These are phyloP conservation scores for Apotomis capreana DNA, from an alignment of 2,888 invertebrate genomes.

Conservation along the genomic window DNA sequence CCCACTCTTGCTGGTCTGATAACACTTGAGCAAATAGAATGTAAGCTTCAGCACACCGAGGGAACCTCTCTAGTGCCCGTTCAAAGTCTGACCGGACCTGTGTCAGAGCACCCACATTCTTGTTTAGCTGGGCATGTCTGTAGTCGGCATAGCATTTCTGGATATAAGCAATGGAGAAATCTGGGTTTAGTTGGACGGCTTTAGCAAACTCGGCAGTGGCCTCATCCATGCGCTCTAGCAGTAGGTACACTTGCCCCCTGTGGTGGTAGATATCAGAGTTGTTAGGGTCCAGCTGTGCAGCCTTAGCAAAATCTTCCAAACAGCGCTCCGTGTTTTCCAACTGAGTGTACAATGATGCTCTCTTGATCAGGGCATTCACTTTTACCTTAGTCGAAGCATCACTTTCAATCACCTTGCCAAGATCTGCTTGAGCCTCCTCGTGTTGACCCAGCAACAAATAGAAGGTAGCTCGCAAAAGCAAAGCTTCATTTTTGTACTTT, in stretches of 20 bases:
- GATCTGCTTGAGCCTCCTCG: constrained; percentile 87
- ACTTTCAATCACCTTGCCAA: constrained; percentile 87
- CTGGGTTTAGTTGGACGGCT: constrained; percentile 91
- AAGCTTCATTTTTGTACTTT: constrained; percentile 86
- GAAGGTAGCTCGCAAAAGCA: constrained; percentile 93
- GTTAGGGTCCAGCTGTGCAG: constrained; percentile 89
- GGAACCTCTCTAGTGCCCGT: constrained; percentile 89
- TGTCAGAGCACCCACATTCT: constrained; percentile 84
- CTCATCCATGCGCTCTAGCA: constrained; percentile 91
- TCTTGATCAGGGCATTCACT: constrained; percentile 94
- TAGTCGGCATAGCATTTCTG: constrained; percentile 97
- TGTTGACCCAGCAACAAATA: constrained; percentile 90
- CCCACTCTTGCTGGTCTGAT: constrained; percentile 92
- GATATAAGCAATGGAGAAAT: constrained; percentile 93
- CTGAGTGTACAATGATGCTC: constrained; percentile 93
- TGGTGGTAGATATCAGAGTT: constrained; percentile 97
- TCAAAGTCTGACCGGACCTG: constrained; percentile 89
- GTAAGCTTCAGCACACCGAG: constrained; percentile 93
- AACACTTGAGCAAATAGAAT: constrained; percentile 95
- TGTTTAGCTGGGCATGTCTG: constrained; percentile 85
- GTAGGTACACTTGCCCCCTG: constrained; percentile 93
- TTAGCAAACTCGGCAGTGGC: constrained; percentile 93
- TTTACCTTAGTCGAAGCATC: constrained; percentile 85
- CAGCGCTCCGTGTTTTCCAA: constrained; percentile 88
- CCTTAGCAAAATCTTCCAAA: constrained; percentile 90